Evolutionary conservation across 1,140 invertebrate genomes (phyloP).

Genomic region (Hycleus cichorii): DNA sequence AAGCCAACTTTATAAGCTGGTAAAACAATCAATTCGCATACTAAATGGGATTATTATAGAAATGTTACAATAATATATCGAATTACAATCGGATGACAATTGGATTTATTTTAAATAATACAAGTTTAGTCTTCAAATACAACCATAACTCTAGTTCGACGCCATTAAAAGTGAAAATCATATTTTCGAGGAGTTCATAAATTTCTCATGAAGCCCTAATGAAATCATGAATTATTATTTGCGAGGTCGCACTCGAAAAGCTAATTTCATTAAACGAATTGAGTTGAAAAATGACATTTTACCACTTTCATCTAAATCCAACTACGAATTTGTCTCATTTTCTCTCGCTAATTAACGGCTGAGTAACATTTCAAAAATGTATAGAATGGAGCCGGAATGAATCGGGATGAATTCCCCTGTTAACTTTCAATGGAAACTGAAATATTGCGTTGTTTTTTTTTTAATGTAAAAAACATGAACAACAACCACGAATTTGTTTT

Average conservation of each 20-base stretch:
- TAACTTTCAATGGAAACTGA: too few species aligned
- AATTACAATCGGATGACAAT: too few species aligned
- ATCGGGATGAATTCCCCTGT: too few species aligned
- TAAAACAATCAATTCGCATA: conserved; percentile 15
- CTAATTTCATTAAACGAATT: conserved; percentile 19
- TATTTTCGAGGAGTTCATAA: conserved; percentile 17
- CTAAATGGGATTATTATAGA: too few species aligned
- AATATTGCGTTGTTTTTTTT: too few species aligned
- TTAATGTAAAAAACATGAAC: too few species aligned
- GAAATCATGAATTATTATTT: conserved; percentile 20
- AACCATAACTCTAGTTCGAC: conserved; percentile 1
- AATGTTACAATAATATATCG: too few species aligned
- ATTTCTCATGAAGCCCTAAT: conserved; percentile 19
- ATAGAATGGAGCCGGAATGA: too few species aligned
- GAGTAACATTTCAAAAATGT: too few species aligned
- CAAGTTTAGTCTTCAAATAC: not conserved
- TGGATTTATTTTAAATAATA: too few species aligned
- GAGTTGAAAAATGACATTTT: conserved; percentile 16
- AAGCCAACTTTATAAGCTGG: conserved; percentile 3
- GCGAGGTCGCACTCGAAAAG: conserved; percentile 7
- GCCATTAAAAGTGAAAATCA: conserved; percentile 18
- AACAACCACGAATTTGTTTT: too few species aligned
- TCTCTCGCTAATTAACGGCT: not conserved
- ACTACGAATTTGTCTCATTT: conserved; percentile 5
- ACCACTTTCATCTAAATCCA: conserved; percentile 6